Evolutionary conservation across 2,888 invertebrate species (phyloP), one percentile per base, ranked within the genome.

Genomic region (Eupelmus urozonus): DNA sequence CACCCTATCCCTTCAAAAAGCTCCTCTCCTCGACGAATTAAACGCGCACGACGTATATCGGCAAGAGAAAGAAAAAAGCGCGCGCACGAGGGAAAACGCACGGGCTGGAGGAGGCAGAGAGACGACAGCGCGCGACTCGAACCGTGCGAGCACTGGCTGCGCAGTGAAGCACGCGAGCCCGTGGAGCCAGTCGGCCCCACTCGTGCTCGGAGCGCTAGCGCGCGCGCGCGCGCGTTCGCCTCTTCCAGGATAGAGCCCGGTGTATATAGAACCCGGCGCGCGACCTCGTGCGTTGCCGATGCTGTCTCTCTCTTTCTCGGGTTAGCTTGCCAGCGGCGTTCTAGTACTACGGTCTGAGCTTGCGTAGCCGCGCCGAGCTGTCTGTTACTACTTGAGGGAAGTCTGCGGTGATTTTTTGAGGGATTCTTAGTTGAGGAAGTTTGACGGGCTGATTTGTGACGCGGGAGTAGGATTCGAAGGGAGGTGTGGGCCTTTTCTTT

Each of bases 41-140:
- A 3, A 34, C 34, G 9, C 34, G 34, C 3, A 34, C 34, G 9
- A 34, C 9, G 34, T 34, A 34, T 23, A 45, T 34, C 27, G 23
- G 45, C 20, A 42, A 3, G 7, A 4, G 1, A 16, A 20, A 18
- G 18, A 53, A 53, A 18, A 53, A 3, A 20, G 7, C 2, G 11
- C 53, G 20, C 53, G 53, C 20, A 20, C 18, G 20, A 20, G 5
- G 34, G 34, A 34, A 34, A 34, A 34, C 4, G 20, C 18, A 16
- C 2, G 53, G 4, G 18, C 11, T 11, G 3, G 2, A 18, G 3
- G n/a, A 3, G 18, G 1, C 86, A 84, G 82, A 83, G 84, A 84
- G 85, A 86, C 84, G 83, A 84, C 84, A 85, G 86, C 85, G 84
- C 73, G 69, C 79, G 76, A 76, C 79, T 70, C 69, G 62, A 67